Evolutionary conservation across 2,113 vertebrate species (phyloP), one percentile per base, ranked within the genome.

Genomic region (Oncorhynchus tshawytscha): DNA sequence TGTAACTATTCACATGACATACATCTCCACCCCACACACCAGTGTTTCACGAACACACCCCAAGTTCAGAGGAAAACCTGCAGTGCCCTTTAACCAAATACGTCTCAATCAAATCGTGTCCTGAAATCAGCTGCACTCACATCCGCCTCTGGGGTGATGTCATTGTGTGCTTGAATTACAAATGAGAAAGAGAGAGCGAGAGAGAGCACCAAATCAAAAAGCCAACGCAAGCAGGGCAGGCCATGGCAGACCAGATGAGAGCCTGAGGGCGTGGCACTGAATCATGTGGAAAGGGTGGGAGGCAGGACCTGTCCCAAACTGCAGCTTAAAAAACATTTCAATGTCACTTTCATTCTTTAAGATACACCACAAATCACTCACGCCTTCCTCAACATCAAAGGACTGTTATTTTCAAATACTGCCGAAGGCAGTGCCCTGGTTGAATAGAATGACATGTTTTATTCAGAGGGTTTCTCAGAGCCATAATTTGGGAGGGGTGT

Each of bases 51-150:
- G 81, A 90, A 84, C 51, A 67, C n/a, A 68, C 67, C 82, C 81
- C 78, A 27, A 81, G 76, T 74, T 81, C 39, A 45, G 80, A 77
- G 74, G 76, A 66, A 72, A 86, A 86, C 70, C 68, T 67, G 60
- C 64, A 82, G 81, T 83, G 74, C 85, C 87, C 85, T 73, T 84
- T 82, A 81, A 84, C 83, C 75, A 91, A 89, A 89, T 83, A 88
- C 59, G 45, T 29, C 7, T 69, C 71, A 71, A 73, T 87, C 72
- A 81, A 79, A 78, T 66, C 18, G 20, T 73, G 73, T 68, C 66
- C 31, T 34, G 83, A 71, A 76, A 65, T 48, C 70, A 75, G 76
- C 65, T 29, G 25, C 18, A 48, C 62, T 45, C 22, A 31, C 20
- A 48, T 82, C 20, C 8, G 57, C 64, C 62, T 16, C 22, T 25